Evolutionary conservation across 2,113 vertebrate genomes (phyloP).

Genomic region (Callopanchax toddi): DNA sequence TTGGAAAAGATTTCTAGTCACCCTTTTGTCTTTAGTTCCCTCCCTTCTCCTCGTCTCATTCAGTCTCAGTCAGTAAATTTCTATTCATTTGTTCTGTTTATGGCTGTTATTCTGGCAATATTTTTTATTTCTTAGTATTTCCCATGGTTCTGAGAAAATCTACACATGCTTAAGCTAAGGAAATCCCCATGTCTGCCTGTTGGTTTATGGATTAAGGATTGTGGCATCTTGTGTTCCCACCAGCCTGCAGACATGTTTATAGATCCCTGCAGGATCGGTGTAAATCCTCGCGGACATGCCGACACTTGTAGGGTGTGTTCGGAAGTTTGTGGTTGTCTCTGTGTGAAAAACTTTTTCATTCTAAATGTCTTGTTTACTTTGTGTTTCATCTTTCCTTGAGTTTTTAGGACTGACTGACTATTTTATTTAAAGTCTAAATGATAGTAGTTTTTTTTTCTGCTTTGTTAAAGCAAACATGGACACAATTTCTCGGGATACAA

Average conservation of each 20-base stretch:
- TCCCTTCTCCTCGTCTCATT: neutral
- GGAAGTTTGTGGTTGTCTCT: constrained; percentile 7
- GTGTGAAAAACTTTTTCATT: constrained; percentile 11
- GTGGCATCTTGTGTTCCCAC: constrained; percentile 14
- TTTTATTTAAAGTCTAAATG: constrained; percentile 50
- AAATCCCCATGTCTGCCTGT: constrained; percentile 47
- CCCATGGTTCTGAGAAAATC: constrained; percentile 27
- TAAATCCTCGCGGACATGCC: constrained; percentile 28
- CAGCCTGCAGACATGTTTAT: constrained; percentile 26
- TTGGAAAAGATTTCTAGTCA: no score
- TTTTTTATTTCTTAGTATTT: constrained; percentile 9
- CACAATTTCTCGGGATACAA: no score
- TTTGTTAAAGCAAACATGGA: no score
- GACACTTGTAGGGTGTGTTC: constrained; percentile 26
- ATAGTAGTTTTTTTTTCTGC: no score
- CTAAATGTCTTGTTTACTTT: no score
- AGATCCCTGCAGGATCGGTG: constrained; percentile 29
- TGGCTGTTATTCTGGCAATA: constrained; percentile 19
- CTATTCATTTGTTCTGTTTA: constrained; percentile 28
- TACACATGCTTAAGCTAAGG: constrained; percentile 46
- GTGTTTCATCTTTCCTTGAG: neutral
- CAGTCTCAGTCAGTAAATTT: constrained; percentile 13
- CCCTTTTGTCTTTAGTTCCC: neutral
- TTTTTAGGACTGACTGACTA: constrained; percentile 21
- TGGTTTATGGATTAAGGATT: constrained; percentile 40